Base-by-base conservation (phyloP, 2,797 vertebrate species). In the Chromobotia macracanthus region DNA sequence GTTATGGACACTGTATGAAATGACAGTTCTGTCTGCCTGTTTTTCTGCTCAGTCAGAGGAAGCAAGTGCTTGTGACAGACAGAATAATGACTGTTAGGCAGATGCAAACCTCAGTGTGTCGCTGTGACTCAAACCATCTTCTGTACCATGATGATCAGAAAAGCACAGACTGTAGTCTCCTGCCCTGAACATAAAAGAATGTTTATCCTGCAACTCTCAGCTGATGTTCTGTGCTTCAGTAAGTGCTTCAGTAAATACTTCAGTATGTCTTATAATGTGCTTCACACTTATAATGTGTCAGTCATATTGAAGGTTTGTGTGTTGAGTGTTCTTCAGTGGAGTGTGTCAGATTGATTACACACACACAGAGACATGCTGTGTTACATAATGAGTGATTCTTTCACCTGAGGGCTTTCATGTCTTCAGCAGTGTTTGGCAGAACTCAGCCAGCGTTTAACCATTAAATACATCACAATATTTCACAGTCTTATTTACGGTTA, bases 391-490 rank as follows among this genome's bases (percentile, higher is more conserved):
- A 70, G 70, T 74, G 56, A 67, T 78, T 79, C 87, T 82, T 89
- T 85, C 87, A 88, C 87, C 84, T 88, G 79, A 82, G 79, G 83
- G 84, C 75, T 85, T 89, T 89, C n/a, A 84, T 80, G 38, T 86
- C 83, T 87, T 86, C 78, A 66, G 80, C 73, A 50, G 86, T 82
- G 86, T 87, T 83, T 85, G 87, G 83, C 87, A 78, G n/a, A 13
- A 13, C 58, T 12, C 72, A 76, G 68, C n/a, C n/a, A n/a, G n/a
- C n/a, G n/a, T n/a, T n/a, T n/a, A n/a, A n/a, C n/a, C n/a, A n/a
- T n/a, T n/a, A n/a, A n/a, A n/a, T n/a, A n/a, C n/a, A n/a, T n/a
- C n/a, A n/a, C n/a, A n/a, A n/a, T n/a, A n/a, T n/a, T n/a, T n/a
- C n/a, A n/a, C n/a, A n/a, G n/a, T 82, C 89, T n/a, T n/a, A n/a